Evolutionary conservation across 2,113 vertebrate species (phyloP), one percentile per base, ranked within the genome.

Genomic region (Limnothrissa miodon): DNA sequence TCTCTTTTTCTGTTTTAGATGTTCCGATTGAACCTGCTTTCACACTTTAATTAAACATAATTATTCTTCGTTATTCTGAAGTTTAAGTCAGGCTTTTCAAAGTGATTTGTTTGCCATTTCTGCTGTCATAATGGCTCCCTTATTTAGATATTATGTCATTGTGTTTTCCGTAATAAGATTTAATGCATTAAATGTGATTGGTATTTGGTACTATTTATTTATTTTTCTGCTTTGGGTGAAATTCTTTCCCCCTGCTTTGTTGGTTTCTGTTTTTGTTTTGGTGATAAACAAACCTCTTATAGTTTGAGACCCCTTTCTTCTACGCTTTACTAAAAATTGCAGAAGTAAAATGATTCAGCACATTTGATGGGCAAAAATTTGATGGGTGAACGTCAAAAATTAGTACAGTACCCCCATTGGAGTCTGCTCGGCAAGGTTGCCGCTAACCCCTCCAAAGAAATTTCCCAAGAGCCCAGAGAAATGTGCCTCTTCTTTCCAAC

Each of bases 311-410:
- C 78, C 11, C 25, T 7, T n/a, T 25, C 66, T 15, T 1, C 53
- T 74, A 23, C 7, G 45, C 45, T 51, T 82, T 83, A 80, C 33
- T 80, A 82, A 39, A 78, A 66, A 78, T 66, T 84, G 78, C 29
- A 85, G 39, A 48, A 81, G 88, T 84, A 74, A 83, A 82, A 78
- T 79, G 5, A 36, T 78, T 79, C 46, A 81, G 82, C 79, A 25
- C 62, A 74, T 74, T 86, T 45, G n/a, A 36, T 13, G 25, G 62
- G 29, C 8, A 10, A 45, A 45, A n/a, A n/a, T n/a, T n/a, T n/a
- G n/a, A n/a, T n/a, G 80, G 21, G 25, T 29, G n/a, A n/a, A 29
- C n/a, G 9, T n/a, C 59, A 62, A 62, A 62, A 62, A 62, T 29
- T n/a, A 62, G 59, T 29, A 21, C 51, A 56, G 23, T 62, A 62